These are phyloP conservation scores for Charina bottae DNA, from an alignment of 2,113 vertebrate species.

Conservation along the genomic window DNA sequence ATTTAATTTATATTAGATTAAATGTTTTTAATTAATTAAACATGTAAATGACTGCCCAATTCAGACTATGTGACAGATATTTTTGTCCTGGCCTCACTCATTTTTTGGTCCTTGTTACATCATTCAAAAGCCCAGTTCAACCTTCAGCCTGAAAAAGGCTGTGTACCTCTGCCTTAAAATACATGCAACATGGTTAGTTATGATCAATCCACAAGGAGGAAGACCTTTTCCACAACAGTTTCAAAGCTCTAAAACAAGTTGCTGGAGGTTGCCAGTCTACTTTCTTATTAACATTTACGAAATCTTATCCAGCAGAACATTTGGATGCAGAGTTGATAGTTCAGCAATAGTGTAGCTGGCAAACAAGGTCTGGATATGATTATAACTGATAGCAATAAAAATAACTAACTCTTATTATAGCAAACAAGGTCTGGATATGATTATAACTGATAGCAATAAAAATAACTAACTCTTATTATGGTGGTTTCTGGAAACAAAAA, in stretches of 20 bases:
- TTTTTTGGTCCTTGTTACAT: background rate
- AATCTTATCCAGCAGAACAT: conserved; percentile 1
- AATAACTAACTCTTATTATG: background rate
- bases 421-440: background rate
- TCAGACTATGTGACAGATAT: background rate
- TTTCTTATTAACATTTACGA: conserved; percentile 1
- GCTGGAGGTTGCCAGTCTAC: background rate
- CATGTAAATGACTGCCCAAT: background rate
- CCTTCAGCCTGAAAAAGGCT: background rate
- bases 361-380: background rate
- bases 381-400: background rate
- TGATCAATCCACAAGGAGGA: background rate
- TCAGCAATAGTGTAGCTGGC: background rate
- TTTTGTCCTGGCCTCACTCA: background rate
- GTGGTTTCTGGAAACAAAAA: background rate
- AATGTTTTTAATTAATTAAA: background rate
- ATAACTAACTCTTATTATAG: background rate
- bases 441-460: background rate
- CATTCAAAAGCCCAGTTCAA: background rate
- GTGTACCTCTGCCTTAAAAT: background rate
- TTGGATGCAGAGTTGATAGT: background rate
- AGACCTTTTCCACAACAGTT: background rate
- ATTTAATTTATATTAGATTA: background rate
- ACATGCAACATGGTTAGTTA: background rate
- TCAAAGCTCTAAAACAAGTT: background rate